Base-by-base conservation (phyloP, 2,888 invertebrate species). In the Nemotelus nigrinus region DNA sequence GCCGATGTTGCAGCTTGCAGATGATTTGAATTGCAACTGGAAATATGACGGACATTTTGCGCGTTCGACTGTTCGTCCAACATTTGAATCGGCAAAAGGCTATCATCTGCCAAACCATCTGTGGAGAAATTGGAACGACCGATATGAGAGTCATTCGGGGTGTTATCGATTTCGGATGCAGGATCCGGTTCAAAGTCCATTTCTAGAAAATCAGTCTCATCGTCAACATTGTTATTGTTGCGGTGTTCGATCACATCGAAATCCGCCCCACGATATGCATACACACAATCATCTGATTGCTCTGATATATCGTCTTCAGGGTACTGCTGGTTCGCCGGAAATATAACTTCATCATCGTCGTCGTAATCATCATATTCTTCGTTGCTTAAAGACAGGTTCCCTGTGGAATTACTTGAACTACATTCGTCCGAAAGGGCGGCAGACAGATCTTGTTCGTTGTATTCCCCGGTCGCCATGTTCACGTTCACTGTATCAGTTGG, bases 111-210 rank as follows among this genome's bases (percentile, higher is more conserved):
- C 3, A 63, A 63, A 2, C n/a, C 6, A 39, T 60, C 74, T 10
- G 60, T 8, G 41, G 47, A 39, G 63, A 45, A 60, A 10, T 25
- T 74, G 5, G 47, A 63, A 2, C 65, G 45, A 8, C 70, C 53
- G 10, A 45, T 68, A 44, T 58, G 55, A 45, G 58, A 68, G 47
- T 77, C 77, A 47, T 77, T 77, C 44, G 65, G 4, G 48, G 64
- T 39, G 57, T 68, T 77, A 45, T 87, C 87, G 10, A 86, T 81
- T 78, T 87, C 87, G 0, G 87, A 87, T 0, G 84, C 82, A 2
- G 87, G 87, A 81, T 87, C 87, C 4, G 87, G 87, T 68, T 87
- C 87, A 71, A 87, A 87, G 79, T 87, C 87, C 87, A 87, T 87
- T 83, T 87, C 87, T 3, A 87, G 82, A 78, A 87, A 87, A 79